Base-by-base conservation (phyloP, 2,888 invertebrate genomes). In the Chalcosyrphus nemorum region DNA sequence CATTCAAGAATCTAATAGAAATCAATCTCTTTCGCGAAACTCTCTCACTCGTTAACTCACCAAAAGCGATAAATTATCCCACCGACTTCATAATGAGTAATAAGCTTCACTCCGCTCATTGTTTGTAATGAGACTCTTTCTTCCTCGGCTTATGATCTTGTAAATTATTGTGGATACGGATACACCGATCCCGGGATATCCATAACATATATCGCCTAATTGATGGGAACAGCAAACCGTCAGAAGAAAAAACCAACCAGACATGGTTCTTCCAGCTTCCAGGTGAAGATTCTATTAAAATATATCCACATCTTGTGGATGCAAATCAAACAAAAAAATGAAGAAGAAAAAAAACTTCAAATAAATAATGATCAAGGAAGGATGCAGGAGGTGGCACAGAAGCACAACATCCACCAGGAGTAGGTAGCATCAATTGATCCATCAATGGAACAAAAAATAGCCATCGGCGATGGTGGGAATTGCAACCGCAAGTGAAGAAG, bases 401-500 rank as follows among this genome's bases (percentile, higher is more conserved):
- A 38, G 35, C 47, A 38, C 57, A 47, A 52, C 15, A 21, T 50
- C 43, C 41, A 15, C 54, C n/a, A 74, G 54, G n/a, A n/a, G n/a
- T n/a, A n/a, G 45, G 59, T 29, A 56, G 11, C 63, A 71, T 43
- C 81, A 85, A 81, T 85, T 85, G 85, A 85, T 85, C 81, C 81
- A 68, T 85, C 81, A 85, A 82, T 82, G 71, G 59, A 59, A 71
- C 17, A 70, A 84, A 71, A 74, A 81, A 76, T 41, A 81, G 75
- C 81, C 81, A 41, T 24, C 66, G 59, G 81, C 70, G 75, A 76
- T 50, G 81, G 71, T 76, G 85, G 81, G 81, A 85, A 81, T 71
- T 66, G 85, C 85, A 80, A 81, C 85, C 80, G 80, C 80, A 84
- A 85, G 68, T 85, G 70, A 76, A 66, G 85, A 72, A 76, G 85